A percentile compares a stretch with the other conserved stretches of the same genome.
These are phyloP conservation scores for Premnoplex brunnescens DNA, from an alignment of 2,797 vertebrate species.

Conservation along the genomic window DNA sequence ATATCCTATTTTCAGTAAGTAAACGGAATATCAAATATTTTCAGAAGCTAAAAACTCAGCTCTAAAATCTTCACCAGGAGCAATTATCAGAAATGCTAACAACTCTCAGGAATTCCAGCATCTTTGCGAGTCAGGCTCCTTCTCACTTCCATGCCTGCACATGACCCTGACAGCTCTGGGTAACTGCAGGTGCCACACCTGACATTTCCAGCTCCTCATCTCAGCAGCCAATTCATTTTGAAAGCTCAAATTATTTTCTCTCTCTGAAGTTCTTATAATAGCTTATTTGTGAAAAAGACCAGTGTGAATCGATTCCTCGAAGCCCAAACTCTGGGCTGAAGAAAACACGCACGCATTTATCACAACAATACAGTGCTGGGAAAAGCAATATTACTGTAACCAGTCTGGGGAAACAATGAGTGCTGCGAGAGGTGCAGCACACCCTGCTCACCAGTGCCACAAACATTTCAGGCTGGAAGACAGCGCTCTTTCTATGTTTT, in stretches of 20 bases:
- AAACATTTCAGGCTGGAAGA: conserved; percentile 19
- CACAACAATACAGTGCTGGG: conserved; percentile 30
- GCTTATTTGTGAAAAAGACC: conserved; percentile 67
- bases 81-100: neutral
- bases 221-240: neutral
- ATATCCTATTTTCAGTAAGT: neutral
- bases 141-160: neutral
- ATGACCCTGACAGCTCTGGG: neutral
- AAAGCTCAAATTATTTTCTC: conserved; percentile 53
- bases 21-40: neutral
- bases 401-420: conserved; percentile 50
- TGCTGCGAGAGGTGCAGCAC: neutral
- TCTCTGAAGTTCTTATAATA: conserved; percentile 49
- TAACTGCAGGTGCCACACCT: neutral
- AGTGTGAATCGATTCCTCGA: conserved; percentile 45
- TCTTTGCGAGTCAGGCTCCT: neutral
- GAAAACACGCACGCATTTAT: conserved; percentile 55
- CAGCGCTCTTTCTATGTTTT: neutral
- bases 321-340: conserved; percentile 66
- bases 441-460: neutral
- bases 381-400: conserved; percentile 37
- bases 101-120: neutral
- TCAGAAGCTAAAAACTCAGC: neutral
- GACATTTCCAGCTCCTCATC: neutral
- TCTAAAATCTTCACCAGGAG: neutral